Conservation (phyloP, 2,888 invertebrate genomes). For the Eilema sororculum region DNA sequence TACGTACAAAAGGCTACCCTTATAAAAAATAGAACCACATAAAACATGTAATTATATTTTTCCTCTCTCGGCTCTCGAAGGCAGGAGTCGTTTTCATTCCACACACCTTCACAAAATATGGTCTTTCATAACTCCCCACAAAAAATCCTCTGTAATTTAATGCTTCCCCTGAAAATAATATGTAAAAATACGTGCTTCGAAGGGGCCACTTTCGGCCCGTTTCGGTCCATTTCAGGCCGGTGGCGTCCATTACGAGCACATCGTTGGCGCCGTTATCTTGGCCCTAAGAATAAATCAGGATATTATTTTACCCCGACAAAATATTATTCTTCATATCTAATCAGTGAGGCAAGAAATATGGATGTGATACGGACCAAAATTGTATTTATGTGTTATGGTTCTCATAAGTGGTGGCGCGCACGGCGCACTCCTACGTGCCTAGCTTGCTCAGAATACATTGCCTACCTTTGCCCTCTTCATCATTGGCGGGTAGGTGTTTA, state of each 20-base stretch:
- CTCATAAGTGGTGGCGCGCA: slow-evolving; percentile 46
- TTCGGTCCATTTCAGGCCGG: slow-evolving; percentile 67
- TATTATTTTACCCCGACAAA: slow-evolving; percentile 77
- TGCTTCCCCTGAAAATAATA: slow-evolving; percentile 78
- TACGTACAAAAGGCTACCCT: slow-evolving; percentile 57
- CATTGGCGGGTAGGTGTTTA: slow-evolving; percentile 33
- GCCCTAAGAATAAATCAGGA: slow-evolving; percentile 79
- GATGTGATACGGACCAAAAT: slow-evolving; percentile 64
- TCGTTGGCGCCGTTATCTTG: slow-evolving; percentile 78
- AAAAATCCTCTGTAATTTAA: slow-evolving; percentile 81
- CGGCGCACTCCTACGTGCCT: slow-evolving; percentile 49
- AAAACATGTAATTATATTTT: slow-evolving; percentile 74
- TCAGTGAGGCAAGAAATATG: slow-evolving; percentile 78
- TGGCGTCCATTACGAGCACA: slow-evolving; percentile 72
- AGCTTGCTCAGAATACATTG: slow-evolving; percentile 29
- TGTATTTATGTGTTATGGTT: slow-evolving; percentile 69
- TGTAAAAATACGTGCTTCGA: slow-evolving; percentile 78
- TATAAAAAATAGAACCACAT: slow-evolving; percentile 64
- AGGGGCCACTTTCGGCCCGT: slow-evolving; percentile 69
- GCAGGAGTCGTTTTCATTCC: slow-evolving; percentile 72
- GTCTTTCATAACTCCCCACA: slow-evolving; percentile 75
- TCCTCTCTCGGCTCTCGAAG: slow-evolving; percentile 69
- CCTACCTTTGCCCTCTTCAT: slow-evolving; percentile 16
- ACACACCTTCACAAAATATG: slow-evolving; percentile 80
- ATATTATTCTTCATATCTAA: slow-evolving; percentile 84